Base-by-base conservation (phyloP, 2,797 vertebrate species). In the Podargus strigoides region DNA sequence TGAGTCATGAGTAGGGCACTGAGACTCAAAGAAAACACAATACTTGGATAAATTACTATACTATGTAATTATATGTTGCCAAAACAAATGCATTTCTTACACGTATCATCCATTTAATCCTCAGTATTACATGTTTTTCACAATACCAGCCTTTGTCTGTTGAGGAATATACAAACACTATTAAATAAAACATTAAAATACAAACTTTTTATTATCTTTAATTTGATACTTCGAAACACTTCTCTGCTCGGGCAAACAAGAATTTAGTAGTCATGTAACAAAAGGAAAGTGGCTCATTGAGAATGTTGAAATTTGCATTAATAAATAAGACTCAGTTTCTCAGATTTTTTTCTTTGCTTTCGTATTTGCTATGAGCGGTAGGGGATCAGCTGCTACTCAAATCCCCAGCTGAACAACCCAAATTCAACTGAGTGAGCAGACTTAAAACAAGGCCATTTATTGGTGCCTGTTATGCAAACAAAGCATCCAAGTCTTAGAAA, bases 401-500 rank as follows among this genome's bases (percentile, higher is more conserved):
- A 98, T 98, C 98, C 98, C 98, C 98, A 98, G 98, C 97, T 98
- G 98, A 98, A 98, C 98, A 98, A 97, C 97, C 97, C 97, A 98
- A 97, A 98, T 97, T 97, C 97, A 98, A 98, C 98, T 96, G 97
- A 98, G 97, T 98, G 98, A 98, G 97, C 98, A 97, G 98, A 98
- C 98, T 98, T 98, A 98, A 98, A 98, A 98, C 98, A 98, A 98
- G 98, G 98, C 98, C 97, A 98, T 97, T 98, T 98, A 98, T 98
- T 98, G 98, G 97, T 97, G 97, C 97, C 98, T 98, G 98, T 98
- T 98, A 98, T 98, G 98, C 98, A 98, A 98, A 98, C 98, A 98
- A 98, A 98, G 97, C 98, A 90, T 97, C 97, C 97, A 97, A 98
- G 97, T 98, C 97, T 98, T 97, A 96, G 97, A 98, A 98, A 97